phyloP scores from a whole-genome alignment of 2,113 vertebrate species.

The Istiophorus platypterus region DNA sequence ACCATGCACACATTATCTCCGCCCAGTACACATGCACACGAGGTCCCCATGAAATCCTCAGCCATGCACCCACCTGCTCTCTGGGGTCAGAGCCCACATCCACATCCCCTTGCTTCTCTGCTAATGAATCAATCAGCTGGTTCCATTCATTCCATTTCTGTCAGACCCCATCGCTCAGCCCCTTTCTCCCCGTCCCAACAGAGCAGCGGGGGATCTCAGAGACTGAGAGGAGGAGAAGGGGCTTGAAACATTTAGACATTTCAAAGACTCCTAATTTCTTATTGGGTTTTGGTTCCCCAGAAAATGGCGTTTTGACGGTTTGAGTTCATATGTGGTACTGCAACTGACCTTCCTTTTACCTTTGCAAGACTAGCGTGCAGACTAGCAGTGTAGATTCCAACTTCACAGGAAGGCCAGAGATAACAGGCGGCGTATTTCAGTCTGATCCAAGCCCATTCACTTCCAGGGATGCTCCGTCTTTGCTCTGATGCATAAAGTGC shows the following conservation, averaged over 20 bases:
- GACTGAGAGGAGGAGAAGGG: conserved; percentile 41
- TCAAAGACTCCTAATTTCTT: conserved; percentile 71
- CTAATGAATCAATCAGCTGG: conserved; percentile 81
- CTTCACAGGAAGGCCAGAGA: conserved; percentile 20
- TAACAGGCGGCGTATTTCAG: conserved; percentile 36
- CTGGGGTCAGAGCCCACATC: conserved; percentile 58
- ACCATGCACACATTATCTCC: conserved; percentile 49
- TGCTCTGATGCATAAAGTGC: conserved; percentile 38
- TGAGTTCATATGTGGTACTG: conserved; percentile 29
- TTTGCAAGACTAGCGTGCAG: background rate
- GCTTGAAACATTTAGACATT: conserved; percentile 66
- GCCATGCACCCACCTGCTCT: conserved; percentile 25
- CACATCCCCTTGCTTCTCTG: conserved; percentile 43
- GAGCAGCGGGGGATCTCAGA: conserved; percentile 64
- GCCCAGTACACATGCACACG: conserved; percentile 43
- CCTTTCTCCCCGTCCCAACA: conserved; percentile 47
- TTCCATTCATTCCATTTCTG: conserved; percentile 78
- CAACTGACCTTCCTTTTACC: conserved; percentile 59
- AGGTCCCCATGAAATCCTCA: conserved; percentile 13
- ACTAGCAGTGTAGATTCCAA: conserved; percentile 32
- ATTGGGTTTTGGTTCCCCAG: conserved; percentile 54
- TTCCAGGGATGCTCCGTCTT: conserved; percentile 37
- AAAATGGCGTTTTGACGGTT: conserved; percentile 58
- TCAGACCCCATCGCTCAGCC: conserved; percentile 80
- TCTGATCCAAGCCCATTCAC: conserved; percentile 29